A percentile compares a stretch with the other conserved stretches of the same genome.
Conservation (phyloP, 1,140 invertebrate species). For the Habropoda laboriosa region DNA sequence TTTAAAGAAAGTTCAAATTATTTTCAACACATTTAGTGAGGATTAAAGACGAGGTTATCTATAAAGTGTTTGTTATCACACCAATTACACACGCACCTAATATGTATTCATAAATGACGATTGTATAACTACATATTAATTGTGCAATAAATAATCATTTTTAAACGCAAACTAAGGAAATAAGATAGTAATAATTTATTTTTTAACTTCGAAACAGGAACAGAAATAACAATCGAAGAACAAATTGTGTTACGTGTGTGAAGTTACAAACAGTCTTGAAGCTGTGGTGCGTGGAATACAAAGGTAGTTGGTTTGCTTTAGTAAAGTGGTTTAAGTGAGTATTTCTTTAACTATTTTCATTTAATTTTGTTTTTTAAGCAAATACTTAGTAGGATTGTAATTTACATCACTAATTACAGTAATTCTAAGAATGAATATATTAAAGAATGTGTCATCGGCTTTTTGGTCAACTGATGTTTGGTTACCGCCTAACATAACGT, state of each 20-base stretch:
- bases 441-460: slow-evolving; percentile 75
- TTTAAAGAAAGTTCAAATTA: not conserved
- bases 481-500: slow-evolving; percentile 94
- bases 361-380: not conserved
- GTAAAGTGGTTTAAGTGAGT: not conserved
- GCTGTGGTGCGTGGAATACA: not conserved
- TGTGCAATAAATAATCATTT: not conserved
- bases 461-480: slow-evolving; percentile 94
- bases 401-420: slow-evolving; percentile 22
- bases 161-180: not conserved
- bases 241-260: not conserved
- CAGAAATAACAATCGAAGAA: not conserved
- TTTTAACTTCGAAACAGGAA: not conserved
- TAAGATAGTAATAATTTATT: not conserved
- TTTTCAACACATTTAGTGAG: not conserved
- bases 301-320: slow-evolving; percentile 11
- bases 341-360: not conserved
- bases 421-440: slow-evolving; percentile 69
- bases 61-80: slow-evolving; percentile 10
- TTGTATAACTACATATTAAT: not conserved
- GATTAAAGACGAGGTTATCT: slow-evolving; percentile 7
- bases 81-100: not conserved
- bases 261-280: slow-evolving; percentile 19
- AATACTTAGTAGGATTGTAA: not conserved
- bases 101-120: not conserved